Percentiles rank a stretch among this genome's conserved stretches.
Evolutionary conservation across 2,888 invertebrate genomes (phyloP).

Genomic region (Phragmatobia fuliginosa): DNA sequence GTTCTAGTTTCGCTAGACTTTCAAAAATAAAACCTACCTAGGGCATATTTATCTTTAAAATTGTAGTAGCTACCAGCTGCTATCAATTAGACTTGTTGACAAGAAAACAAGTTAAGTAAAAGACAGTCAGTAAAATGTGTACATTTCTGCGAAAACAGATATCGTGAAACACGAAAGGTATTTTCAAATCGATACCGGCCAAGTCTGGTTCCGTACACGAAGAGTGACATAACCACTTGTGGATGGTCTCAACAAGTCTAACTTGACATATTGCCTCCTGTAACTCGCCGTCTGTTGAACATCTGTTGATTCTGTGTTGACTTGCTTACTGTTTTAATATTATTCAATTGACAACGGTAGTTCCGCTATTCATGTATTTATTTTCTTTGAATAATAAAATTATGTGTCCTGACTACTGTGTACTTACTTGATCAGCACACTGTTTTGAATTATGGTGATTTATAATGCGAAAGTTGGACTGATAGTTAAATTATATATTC

Average conservation of each 20-base stretch:
- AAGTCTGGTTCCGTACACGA: background rate
- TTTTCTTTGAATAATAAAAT: background rate
- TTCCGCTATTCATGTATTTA: background rate
- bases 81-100: background rate
- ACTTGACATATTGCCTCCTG: background rate
- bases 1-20: too few relatives aligned
- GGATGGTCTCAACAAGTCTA: constrained; percentile 5
- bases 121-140: background rate
- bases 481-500: too few relatives aligned
- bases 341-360: background rate
- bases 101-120: background rate
- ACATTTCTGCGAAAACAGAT: background rate
- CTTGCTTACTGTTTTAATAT: background rate
- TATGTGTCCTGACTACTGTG: background rate
- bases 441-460: background rate
- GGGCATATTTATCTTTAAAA: too few relatives aligned
- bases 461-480: too few relatives aligned
- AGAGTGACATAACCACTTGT: constrained; percentile 13
- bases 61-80: too few relatives aligned
- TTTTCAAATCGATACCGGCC: background rate
- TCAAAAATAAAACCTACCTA: too few relatives aligned
- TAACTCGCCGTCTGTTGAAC: background rate
- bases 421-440: background rate
- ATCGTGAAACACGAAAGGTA: background rate
- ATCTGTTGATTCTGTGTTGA: background rate